Evolutionary conservation across 30 jellyfish, hydroid and myxozoan genomes (phyloP).

Genomic region (Aurelia aurita): DNA sequence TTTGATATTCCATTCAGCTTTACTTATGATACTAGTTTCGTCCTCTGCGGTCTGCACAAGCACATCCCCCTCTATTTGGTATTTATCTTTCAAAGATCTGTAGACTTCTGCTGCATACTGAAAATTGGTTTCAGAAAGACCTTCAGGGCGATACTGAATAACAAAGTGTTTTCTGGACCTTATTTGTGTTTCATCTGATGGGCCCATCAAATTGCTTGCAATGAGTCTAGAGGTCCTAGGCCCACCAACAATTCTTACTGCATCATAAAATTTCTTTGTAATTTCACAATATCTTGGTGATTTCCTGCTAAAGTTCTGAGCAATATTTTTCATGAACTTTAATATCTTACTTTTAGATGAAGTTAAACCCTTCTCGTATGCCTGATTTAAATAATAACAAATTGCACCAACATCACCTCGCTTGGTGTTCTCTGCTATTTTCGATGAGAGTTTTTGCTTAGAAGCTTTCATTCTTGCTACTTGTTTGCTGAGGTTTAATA

Average conservation of each 20-base stretch:
- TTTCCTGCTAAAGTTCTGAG: no score
- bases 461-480: constrained; percentile 1
- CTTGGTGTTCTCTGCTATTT: constrained; percentile 4
- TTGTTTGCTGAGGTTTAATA: constrained; percentile 2
- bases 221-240: constrained; percentile 3
- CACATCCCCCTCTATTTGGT: constrained; percentile 12
- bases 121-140: constrained; percentile 4
- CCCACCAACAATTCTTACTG: constrained; percentile 8
- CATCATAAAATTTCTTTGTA: background rate
- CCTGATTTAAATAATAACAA: background rate
- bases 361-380: background rate
- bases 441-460: constrained; percentile 6
- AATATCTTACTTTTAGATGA: background rate
- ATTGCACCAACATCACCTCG: constrained; percentile 23
- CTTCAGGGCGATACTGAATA: constrained; percentile 10
- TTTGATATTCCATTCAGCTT: background rate
- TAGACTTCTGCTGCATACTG: background rate
- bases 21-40: background rate
- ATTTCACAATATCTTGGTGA: constrained; percentile 1
- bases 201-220: constrained; percentile 13
- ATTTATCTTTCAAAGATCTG: constrained; percentile 3
- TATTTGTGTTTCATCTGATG: constrained; percentile 11
- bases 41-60: constrained; percentile 4
- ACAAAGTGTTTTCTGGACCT: constrained; percentile 2
- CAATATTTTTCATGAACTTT: background rate